These are phyloP conservation scores for Onychomys arenicola DNA, from an alignment of 2,797 vertebrate species.

Conservation along the genomic window DNA sequence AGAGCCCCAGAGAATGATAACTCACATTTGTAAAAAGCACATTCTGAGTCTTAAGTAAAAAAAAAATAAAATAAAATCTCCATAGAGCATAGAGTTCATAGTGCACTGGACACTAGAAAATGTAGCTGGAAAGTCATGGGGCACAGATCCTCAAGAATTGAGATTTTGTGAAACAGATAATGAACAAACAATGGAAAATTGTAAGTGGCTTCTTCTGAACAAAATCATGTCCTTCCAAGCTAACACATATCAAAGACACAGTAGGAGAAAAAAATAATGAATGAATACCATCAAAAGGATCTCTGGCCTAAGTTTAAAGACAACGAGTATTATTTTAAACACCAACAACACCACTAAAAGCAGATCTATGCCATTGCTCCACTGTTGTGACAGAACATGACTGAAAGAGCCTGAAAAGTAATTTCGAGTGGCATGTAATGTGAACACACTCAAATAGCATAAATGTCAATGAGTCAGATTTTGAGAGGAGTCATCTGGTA, in stretches of 20 bases:
- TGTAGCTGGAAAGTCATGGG: neutral
- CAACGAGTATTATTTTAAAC: neutral
- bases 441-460: slow-evolving; percentile 81
- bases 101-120: neutral
- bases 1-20: neutral
- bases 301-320: neutral
- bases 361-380: neutral
- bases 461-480: slow-evolving; percentile 87
- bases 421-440: slow-evolving; percentile 71
- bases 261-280: neutral
- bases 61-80: neutral
- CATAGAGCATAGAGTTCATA: neutral
- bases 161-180: neutral
- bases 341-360: neutral
- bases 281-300: neutral
- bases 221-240: slow-evolving; percentile 1
- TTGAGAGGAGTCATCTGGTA: slow-evolving; percentile 83
- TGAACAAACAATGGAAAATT: neutral
- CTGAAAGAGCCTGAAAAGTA: slow-evolving; percentile 66
- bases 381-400: slow-evolving; percentile 46
- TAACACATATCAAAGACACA: neutral
- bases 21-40: neutral
- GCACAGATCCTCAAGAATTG: neutral
- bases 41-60: neutral
- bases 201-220: slow-evolving; percentile 4